Conservation (phyloP, 2,797 vertebrate species). For the Pogonophryne albipinna region DNA sequence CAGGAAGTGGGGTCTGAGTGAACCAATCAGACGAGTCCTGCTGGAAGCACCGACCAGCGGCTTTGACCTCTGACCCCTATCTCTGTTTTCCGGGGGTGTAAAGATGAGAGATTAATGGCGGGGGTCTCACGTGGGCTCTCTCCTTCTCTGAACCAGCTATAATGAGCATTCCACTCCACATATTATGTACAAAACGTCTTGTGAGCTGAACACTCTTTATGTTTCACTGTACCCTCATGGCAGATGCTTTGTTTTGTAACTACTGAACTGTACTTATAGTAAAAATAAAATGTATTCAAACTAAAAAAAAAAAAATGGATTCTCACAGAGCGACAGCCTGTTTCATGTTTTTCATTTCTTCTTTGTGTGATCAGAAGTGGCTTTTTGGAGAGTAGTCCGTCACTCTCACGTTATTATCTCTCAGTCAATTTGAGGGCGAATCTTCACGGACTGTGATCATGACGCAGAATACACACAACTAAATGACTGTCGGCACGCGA, state of each 20-base stretch:
- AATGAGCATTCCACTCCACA: conserved; percentile 86
- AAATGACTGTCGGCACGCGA: conserved; percentile 39
- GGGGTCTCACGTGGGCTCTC: conserved; percentile 57
- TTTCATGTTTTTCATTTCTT: conserved; percentile 63
- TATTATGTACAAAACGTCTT: conserved; percentile 85
- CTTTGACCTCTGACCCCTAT: conserved; percentile 65
- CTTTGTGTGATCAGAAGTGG: conserved; percentile 35
- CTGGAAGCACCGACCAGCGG: conserved; percentile 68
- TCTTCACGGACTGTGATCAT: conserved; percentile 49
- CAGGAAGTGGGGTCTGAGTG: conserved; percentile 61
- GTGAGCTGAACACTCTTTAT: conserved; percentile 88
- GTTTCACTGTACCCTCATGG: conserved; percentile 89
- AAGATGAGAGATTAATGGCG: conserved; percentile 70
- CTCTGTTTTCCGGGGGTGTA: conserved; percentile 74
- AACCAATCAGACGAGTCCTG: conserved; percentile 64
- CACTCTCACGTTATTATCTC: conserved; percentile 49
- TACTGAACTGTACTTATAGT: conserved; percentile 93
- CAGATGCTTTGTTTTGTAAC: conserved; percentile 92
- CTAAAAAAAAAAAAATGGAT: conserved; percentile 75
- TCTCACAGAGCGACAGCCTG: conserved; percentile 56
- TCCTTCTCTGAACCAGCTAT: conserved; percentile 80
- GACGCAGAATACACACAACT: conserved; percentile 38
- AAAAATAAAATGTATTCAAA: conserved; percentile 92
- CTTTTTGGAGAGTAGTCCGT: conserved; percentile 45
- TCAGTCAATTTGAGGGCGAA: conserved; percentile 39